A percentile compares a stretch with the other conserved stretches of the same genome.
phyloP scores from a whole-genome alignment of 1,140 invertebrate genomes.

The Zaprionus capensis region DNA sequence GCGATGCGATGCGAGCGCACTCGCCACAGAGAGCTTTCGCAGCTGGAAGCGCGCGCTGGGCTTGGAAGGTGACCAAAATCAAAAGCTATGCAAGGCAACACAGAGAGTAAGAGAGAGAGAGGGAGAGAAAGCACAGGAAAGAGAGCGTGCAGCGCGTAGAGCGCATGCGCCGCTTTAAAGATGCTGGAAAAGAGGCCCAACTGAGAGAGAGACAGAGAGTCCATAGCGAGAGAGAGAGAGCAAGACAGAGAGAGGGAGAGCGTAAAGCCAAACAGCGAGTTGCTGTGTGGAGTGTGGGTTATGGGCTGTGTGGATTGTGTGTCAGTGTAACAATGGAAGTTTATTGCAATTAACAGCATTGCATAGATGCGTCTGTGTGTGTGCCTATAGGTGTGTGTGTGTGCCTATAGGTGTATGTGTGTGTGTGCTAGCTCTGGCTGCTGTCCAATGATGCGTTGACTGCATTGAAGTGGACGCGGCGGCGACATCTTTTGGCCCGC shows the following conservation, averaged over 20 bases:
- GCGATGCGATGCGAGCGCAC: constrained; percentile 34
- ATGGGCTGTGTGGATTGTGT: constrained; percentile 52
- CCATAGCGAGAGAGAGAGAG: neutral
- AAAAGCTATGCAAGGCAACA: neutral
- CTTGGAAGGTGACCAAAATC: constrained; percentile 56
- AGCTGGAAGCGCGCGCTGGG: constrained; percentile 54
- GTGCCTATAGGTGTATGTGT: constrained; percentile 13
- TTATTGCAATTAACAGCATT: constrained; percentile 53
- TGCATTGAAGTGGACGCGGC: constrained; percentile 47
- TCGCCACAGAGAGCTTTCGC: constrained; percentile 50
- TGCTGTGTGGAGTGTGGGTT: constrained; percentile 5
- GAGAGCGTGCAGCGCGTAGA: constrained; percentile 37
- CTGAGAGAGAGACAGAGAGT: neutral
- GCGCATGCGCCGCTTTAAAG: constrained; percentile 71
- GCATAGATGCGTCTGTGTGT: neutral
- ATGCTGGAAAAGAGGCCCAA: constrained; percentile 55
- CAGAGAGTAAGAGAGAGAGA: constrained; percentile 1
- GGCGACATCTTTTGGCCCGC: constrained; percentile 22
- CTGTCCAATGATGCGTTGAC: constrained; percentile 30
- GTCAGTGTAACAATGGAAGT: constrained; percentile 80
- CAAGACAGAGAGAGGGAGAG: neutral
- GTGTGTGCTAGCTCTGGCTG: constrained; percentile 15
- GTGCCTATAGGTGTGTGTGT: neutral
- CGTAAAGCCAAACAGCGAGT: neutral
- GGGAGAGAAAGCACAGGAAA: neutral